A percentile compares a stretch with the other conserved stretches of the same genome.
Evolutionary conservation across 2,113 vertebrate species (phyloP).

Genomic region (Saguinus midas): DNA sequence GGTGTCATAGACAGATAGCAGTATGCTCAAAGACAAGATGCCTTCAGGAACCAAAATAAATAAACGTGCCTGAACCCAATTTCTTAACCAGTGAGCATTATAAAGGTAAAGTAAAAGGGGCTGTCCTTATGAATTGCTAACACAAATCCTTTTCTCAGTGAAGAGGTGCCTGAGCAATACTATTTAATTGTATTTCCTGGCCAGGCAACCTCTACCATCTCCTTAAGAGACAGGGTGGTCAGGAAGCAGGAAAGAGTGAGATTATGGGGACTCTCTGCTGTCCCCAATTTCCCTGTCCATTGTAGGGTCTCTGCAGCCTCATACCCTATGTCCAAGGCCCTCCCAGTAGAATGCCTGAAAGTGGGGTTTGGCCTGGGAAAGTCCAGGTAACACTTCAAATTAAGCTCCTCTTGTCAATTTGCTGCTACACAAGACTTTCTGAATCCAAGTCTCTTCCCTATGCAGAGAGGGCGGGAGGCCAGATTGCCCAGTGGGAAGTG

Average conservation of each 20-base stretch:
- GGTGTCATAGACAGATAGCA: not conserved
- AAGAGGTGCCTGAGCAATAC: not conserved
- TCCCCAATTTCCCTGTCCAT: not conserved
- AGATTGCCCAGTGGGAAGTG: not conserved
- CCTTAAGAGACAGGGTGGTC: not conserved
- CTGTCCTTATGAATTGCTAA: not conserved
- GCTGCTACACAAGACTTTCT: not conserved
- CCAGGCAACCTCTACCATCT: not conserved
- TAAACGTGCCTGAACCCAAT: not conserved
- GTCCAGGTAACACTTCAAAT: not conserved
- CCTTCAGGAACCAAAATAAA: not conserved
- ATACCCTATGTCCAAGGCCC: too few species aligned
- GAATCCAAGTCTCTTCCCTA: not conserved
- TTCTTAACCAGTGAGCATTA: not conserved
- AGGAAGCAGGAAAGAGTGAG: slow-evolving; percentile 49
- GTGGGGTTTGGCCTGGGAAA: not conserved
- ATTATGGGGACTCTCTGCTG: not conserved
- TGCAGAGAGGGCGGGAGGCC: not conserved
- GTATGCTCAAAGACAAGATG: not conserved
- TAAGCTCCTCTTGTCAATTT: not conserved
- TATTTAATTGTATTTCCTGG: slow-evolving; percentile 45
- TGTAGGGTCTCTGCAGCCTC: not conserved
- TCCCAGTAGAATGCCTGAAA: not conserved
- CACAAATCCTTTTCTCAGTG: not conserved
- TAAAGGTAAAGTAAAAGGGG: not conserved